A percentile compares a stretch with the other conserved stretches of the same genome.
Conservation (phyloP, 2,113 vertebrate genomes). For the Castor canadensis region DNA sequence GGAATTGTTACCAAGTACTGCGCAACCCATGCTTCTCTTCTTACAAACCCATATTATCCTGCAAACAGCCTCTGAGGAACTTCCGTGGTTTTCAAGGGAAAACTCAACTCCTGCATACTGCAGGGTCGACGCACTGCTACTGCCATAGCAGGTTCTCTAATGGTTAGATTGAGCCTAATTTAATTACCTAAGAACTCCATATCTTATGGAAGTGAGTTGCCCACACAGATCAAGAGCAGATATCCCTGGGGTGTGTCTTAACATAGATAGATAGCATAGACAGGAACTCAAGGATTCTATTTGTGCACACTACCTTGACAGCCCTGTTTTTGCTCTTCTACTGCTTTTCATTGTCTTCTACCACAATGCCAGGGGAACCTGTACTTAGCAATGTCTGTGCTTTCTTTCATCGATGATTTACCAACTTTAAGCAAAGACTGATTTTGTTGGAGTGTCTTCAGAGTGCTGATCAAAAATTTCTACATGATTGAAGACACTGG, state of each 20-base stretch:
- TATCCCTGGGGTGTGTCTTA: neutral
- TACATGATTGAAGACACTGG: neutral
- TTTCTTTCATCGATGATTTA: neutral
- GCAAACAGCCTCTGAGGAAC: slow-evolving; percentile 14
- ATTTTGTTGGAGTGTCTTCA: slow-evolving; percentile 6
- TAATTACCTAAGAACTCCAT: neutral
- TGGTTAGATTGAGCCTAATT: neutral
- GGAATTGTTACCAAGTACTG: slow-evolving; percentile 6
- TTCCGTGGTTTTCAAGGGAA: neutral
- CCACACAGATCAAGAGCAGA: neutral
- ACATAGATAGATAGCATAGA: no score
- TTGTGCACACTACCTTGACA: neutral
- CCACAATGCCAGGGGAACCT: neutral
- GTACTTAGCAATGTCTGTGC: rapidly evolving
- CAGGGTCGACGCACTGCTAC: neutral
- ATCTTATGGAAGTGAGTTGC: neutral
- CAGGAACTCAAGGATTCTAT: neutral
- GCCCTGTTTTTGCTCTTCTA: neutral
- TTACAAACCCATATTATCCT: neutral
- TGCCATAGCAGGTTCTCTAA: neutral
- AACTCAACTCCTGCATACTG: neutral
- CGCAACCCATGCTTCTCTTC: neutral
- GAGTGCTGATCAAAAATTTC: neutral
- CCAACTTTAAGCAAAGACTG: neutral
- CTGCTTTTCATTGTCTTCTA: neutral